Base-by-base conservation (phyloP, 1,140 invertebrate genomes). In the Scaptomyza graminum region DNA sequence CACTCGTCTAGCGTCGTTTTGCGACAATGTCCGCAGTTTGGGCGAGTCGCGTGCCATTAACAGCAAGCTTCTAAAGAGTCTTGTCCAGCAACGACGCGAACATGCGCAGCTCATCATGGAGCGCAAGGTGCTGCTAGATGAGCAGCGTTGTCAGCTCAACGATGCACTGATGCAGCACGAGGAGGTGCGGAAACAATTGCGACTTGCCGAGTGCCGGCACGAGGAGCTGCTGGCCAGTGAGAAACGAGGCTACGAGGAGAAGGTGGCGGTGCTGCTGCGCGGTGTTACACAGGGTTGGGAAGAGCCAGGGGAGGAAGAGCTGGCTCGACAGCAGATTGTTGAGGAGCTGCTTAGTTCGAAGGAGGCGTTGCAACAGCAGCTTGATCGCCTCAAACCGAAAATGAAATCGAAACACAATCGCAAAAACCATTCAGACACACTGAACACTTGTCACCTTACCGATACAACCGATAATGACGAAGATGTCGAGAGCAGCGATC, bases 1-100 rank as follows among this genome's bases (percentile, higher is more conserved):
- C 79, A 94, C 93, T 44, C 94, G 94, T 74, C 37, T 97, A n/a
- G 37, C 37, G 12, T 92, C 92, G 0, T 92, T 95, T 55, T 94
- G 93, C 90, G 95, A 96, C 50, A 92, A 92, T 39, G 91, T 96
- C 1, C 94, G 95, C 57, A 94, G 94, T 1, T 93, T 96, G 91
- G 82, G 92, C 0, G 95, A 96, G 79, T 94, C 94, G 92, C 94
- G 92, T 16, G 52, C 64, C 0, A 72, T 89, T 0, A 74, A 66
- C 25, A 90, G 78, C 44, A 72, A 90, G 55, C 57, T 90, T 37
- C 49, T 92, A 0, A 87, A 87, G 37, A 64, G 63, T 9, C 51
- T 92, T 0, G 63, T 76, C 5, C 87, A 90, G 25, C 78, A 89
- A 63, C 73, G 91, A 3, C 76, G 84, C 34, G 75, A 90, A n/a